Base-by-base conservation (phyloP, 2,113 vertebrate genomes). In the Ursus arctos region DNA sequence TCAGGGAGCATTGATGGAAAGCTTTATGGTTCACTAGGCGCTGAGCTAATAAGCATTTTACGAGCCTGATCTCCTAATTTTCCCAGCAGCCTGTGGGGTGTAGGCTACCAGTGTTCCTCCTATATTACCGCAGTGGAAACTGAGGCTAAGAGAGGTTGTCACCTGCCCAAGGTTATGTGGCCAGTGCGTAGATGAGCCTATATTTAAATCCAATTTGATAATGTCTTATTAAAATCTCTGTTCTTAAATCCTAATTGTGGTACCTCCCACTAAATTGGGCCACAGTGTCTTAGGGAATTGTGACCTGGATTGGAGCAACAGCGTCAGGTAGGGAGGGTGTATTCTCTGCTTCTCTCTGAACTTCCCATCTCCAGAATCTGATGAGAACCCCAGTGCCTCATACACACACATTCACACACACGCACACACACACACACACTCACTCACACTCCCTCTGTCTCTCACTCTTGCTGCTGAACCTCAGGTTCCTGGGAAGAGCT, bases 221-320 rank as follows among this genome's bases (percentile, higher is more conserved):
- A 76, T 26, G 14, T 90, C 84, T 88, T 59, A 80, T 83, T 81
- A 83, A 93, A 90, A 71, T 88, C 21, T n/a, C n/a, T 80, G 26
- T 79, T 95, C 65, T 77, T 69, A 95, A 96, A 92, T 81, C 65
- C 36, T 74, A 63, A 93, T 59, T 94, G 21, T 88, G 72, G 33
- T 82, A 4, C 12, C 31, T 83, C n/a, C 36, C 31, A 86, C 51
- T 91, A 67, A 81, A 93, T 9, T 92, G 72, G 71, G 81, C 59
- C n/a, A 72, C 21, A 16, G 22, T 59, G 15, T 79, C 89, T 90
- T 88, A 96, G 51, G 89, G 65, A 91, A 57, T 94, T 94, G 47
- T 91, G 88, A 65, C 49, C 84, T 79, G 18, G 65, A 36, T 43
- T 69, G 49, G 77, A 57, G 77, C 49, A 47, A 81, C 19, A 59